Conservation (phyloP, 35 echinoderm and acorn worm species). For the Heliocidaris tuberculata region DNA sequence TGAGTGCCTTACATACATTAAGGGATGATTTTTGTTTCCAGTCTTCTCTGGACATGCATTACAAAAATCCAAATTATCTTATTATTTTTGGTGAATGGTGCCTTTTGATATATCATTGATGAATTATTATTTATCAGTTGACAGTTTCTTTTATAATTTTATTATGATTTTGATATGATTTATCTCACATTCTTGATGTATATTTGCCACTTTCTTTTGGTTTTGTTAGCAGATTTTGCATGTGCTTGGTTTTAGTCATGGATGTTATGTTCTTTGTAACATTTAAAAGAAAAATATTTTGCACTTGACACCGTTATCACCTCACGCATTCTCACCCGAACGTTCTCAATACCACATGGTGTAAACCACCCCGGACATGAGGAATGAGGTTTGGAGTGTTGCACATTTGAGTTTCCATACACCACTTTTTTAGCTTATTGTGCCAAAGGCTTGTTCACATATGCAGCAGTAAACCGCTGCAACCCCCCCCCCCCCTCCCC, state of each 20-base stretch:
- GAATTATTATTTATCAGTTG: not conserved
- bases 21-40: too few relatives aligned
- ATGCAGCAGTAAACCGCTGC: too few relatives aligned
- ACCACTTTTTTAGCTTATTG: not conserved
- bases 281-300: not conserved
- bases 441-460: too few relatives aligned
- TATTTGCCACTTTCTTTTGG: not conserved
- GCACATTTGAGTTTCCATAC: conserved; percentile 28
- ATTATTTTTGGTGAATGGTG: not conserved
- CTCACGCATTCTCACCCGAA: not conserved
- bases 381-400: conserved; percentile 42
- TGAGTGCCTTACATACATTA: too few relatives aligned
- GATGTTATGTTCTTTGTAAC: conserved; percentile 5
- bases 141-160: not conserved
- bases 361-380: not conserved
- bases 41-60: too few relatives aligned
- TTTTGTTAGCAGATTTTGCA: conserved; percentile 35
- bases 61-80: too few relatives aligned
- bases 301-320: conserved; percentile 45
- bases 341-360: not conserved
- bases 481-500: too few relatives aligned
- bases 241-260: conserved; percentile 39
- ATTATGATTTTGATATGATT: not conserved
- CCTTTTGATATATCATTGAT: not conserved
- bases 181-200: not conserved